phyloP scores from a whole-genome alignment of 2,113 vertebrate species.

The Tenebrosternarchus preto region DNA sequence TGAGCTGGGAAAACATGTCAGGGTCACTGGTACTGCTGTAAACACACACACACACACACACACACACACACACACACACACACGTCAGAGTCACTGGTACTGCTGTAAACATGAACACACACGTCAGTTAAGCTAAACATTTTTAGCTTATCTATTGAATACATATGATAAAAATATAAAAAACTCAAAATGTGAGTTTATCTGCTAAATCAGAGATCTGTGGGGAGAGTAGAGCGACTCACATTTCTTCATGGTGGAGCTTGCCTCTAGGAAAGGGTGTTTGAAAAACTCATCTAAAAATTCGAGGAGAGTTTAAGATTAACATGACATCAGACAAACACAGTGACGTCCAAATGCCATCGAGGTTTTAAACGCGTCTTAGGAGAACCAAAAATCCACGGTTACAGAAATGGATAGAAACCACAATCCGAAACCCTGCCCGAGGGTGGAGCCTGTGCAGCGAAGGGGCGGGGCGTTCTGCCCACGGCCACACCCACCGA shows the following conservation, averaged over 20 bases:
- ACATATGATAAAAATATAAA: not conserved
- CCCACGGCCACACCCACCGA: constrained; percentile 71
- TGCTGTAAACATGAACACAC: not conserved
- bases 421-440: not conserved
- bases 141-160: no score
- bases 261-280: constrained; percentile 90
- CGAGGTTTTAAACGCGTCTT: not conserved
- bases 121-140: not conserved
- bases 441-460: not conserved
- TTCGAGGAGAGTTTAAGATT: not conserved
- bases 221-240: constrained; percentile 67
- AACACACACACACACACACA: constrained; percentile 12
- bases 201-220: not conserved
- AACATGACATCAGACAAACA: not conserved
- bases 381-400: not conserved
- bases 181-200: not conserved
- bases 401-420: not conserved
- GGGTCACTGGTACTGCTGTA: constrained; percentile 86
- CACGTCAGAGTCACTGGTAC: not conserved
- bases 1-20: constrained; percentile 92
- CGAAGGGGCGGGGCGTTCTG: not conserved
- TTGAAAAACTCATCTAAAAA: constrained; percentile 90
- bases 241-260: constrained; percentile 94
- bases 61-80: constrained; percentile 34
- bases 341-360: not conserved